Base-by-base conservation (phyloP, 2,888 invertebrate species). In the Meliscaeva auricollis region DNA sequence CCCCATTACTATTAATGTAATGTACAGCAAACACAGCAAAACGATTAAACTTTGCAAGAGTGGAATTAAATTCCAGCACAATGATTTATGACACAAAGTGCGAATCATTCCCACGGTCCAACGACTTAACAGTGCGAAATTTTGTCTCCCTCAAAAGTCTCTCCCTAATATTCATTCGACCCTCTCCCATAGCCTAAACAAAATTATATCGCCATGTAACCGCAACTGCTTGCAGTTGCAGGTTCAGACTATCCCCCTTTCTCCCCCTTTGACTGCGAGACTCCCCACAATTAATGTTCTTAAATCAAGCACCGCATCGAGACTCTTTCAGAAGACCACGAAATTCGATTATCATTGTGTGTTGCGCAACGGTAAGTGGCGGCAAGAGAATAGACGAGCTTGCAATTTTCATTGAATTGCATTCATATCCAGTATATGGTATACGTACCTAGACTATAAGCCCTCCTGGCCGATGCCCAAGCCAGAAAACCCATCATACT, bases 331-430 rank as follows among this genome's bases (percentile, higher is more conserved):
- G 17, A 74, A 69, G 52, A 75, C 75, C 75, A 75, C 79, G 79
- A 66, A 76, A 76, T 76, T 79, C 79, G 84, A 79, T 76, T 84
- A 84, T 64, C 70, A 76, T 75, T 60, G 52, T 46, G 50, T 68
- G 46, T 58, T 41, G n/a, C 13, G 48, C n/a, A 30, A 41, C 62
- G 50, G 50, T 38, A 60, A 35, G 50, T 32, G 73, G 11, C 20
- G 58, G 52, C 30, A 50, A 32, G 54, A 32, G 60, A 20, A 50
- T 17, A 64, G 30, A 32, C 46, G 13, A 58, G 72, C 41, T 54
- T 54, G 54, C 77, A 69, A 77, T 77, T 83, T 77, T 56, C 84
- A 72, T 72, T 76, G 79, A 76, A 76, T 69, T 56, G 66, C 66
- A 70, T 66, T 66, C 75, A 62, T 22, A 38, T 38, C 3, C 38